Conservation (phyloP, 2,113 vertebrate species). For the Stigmatopora argus region DNA sequence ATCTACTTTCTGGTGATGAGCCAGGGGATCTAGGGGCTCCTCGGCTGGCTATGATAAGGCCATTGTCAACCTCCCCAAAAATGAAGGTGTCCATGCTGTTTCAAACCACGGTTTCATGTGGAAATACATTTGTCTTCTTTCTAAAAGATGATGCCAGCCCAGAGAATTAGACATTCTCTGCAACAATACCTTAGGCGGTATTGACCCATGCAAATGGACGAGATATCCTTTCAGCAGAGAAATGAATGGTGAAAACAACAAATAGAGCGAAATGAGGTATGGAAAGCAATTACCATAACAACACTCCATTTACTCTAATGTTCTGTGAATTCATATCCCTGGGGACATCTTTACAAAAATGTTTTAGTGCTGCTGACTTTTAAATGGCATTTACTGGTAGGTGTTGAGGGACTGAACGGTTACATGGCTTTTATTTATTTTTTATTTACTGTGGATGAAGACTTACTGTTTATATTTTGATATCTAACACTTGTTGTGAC, state of each 20-base stretch:
- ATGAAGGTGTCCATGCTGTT: constrained; percentile 23
- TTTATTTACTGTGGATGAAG: not conserved
- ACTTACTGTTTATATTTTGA: not conserved
- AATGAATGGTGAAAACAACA: constrained; percentile 1
- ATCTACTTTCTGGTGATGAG: constrained; percentile 53
- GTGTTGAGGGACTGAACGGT: not conserved
- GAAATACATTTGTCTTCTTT: constrained; percentile 35
- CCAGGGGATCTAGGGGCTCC: constrained; percentile 45
- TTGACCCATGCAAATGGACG: not conserved
- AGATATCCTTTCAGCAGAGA: constrained; percentile 5
- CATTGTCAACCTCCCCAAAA: constrained; percentile 30
- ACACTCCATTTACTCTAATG: constrained; percentile 11
- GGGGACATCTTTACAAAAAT: constrained; percentile 1
- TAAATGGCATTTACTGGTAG: not conserved
- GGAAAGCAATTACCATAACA: constrained; percentile 9
- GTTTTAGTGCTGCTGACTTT: not conserved
- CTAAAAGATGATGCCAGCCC: constrained; percentile 21
- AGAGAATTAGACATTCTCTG: constrained; percentile 31
- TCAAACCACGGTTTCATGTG: constrained; percentile 19
- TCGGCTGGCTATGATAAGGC: constrained; percentile 50
- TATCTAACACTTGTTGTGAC: too few species aligned
- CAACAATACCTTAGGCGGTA: constrained; percentile 14
- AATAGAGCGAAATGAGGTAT: not conserved
- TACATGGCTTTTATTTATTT: not conserved
- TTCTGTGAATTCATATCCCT: not conserved